phyloP scores from a whole-genome alignment of 2,113 vertebrate genomes.

The Trogon surrucura region DNA sequence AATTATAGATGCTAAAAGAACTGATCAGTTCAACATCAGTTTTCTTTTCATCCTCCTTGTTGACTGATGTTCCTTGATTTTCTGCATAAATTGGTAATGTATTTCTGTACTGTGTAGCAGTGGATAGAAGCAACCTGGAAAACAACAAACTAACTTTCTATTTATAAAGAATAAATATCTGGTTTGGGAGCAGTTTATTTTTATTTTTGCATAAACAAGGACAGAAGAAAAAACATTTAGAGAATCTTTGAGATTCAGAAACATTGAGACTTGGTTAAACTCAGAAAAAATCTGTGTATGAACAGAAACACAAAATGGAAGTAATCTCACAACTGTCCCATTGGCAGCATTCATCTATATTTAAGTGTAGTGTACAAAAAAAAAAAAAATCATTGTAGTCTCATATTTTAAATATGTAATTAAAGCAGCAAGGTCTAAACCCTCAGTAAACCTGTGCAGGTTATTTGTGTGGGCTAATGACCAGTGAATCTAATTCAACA shows the following conservation, averaged over 20 bases:
- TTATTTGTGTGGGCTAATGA: rapidly evolving
- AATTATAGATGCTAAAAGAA: background rate
- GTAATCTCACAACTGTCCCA: background rate
- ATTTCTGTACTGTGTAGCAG: background rate
- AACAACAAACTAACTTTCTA: background rate
- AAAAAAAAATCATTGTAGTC: background rate
- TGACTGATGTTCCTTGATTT: background rate
- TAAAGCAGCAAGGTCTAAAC: background rate
- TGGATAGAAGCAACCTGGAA: background rate
- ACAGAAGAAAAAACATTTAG: background rate
- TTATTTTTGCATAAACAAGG: background rate
- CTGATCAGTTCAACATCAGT: background rate
- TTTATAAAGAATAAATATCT: background rate
- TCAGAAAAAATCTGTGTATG: background rate
- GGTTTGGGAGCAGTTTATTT: background rate
- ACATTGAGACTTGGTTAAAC: background rate
- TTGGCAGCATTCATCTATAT: background rate
- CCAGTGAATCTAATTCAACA: background rate
- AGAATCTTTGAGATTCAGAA: background rate
- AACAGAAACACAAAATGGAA: background rate
- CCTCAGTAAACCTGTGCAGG: background rate
- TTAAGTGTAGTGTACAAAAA: background rate
- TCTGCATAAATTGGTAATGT: background rate
- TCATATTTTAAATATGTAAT: background rate
- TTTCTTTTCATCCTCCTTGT: background rate